Evolutionary conservation across 2,888 invertebrate genomes (phyloP).

Genomic region (Helleia helle): DNA sequence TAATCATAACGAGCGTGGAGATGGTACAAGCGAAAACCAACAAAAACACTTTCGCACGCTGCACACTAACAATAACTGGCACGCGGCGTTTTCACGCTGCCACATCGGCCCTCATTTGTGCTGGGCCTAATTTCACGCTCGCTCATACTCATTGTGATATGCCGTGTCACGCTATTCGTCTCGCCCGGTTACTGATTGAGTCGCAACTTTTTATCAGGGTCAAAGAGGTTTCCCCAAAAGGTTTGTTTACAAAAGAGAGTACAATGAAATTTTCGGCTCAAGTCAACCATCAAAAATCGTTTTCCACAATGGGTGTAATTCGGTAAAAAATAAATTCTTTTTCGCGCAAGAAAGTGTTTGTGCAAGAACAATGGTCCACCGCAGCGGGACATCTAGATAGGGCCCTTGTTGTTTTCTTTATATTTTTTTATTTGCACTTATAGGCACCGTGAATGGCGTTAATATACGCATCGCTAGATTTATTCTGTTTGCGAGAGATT

Average conservation of each 20-base stretch:
- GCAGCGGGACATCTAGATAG: slow-evolving; percentile 69
- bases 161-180: slow-evolving; percentile 60
- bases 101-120: slow-evolving; percentile 56
- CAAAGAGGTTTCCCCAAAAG: slow-evolving; percentile 8
- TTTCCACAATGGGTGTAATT: slow-evolving; percentile 48
- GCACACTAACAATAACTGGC: slow-evolving; percentile 45
- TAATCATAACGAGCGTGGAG: too few species aligned
- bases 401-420: slow-evolving; percentile 52
- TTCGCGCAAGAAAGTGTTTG: slow-evolving; percentile 64
- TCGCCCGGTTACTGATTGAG: slow-evolving; percentile 59
- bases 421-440: slow-evolving; percentile 52
- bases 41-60: slow-evolving; percentile 55
- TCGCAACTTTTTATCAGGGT: slow-evolving; percentile 36
- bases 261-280: slow-evolving; percentile 29
- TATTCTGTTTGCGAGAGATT: slow-evolving; percentile 61
- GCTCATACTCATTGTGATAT: slow-evolving; percentile 62
- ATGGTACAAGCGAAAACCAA: too few species aligned
- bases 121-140: slow-evolving; percentile 61
- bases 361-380: slow-evolving; percentile 67
- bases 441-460: slow-evolving; percentile 56
- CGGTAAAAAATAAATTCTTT: slow-evolving; percentile 42
- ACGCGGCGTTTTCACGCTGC: slow-evolving; percentile 56
- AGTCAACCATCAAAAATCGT: slow-evolving; percentile 57
- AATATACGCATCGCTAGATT: slow-evolving; percentile 69
- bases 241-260: slow-evolving; percentile 11